A percentile compares a stretch with the other conserved stretches of the same genome.
phyloP scores from a whole-genome alignment of 2,888 invertebrate genomes.

The Dasypogon diadema region DNA sequence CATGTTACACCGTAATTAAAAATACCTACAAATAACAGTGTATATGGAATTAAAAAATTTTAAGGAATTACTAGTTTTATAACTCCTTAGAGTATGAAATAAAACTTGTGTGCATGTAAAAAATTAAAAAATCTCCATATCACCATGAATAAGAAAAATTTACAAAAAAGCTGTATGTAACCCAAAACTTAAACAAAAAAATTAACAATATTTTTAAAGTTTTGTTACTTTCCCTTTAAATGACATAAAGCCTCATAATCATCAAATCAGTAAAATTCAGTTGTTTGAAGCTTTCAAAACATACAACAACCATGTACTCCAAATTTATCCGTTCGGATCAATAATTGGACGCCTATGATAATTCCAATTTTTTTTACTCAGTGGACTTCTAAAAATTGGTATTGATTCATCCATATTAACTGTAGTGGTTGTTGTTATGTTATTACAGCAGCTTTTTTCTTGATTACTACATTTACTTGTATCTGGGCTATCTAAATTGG shows the following conservation, averaged over 20 bases:
- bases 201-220: not conserved
- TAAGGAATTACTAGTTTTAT: too few species aligned
- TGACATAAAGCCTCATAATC: slow-evolving; percentile 29
- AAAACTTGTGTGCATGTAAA: too few species aligned
- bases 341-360: slow-evolving; percentile 65
- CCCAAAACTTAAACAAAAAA: too few species aligned
- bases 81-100: too few species aligned
- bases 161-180: too few species aligned
- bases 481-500: slow-evolving; percentile 55
- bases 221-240: not conserved
- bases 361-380: slow-evolving; percentile 26
- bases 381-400: slow-evolving; percentile 14
- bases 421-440: slow-evolving; percentile 42
- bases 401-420: slow-evolving; percentile 47
- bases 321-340: slow-evolving; percentile 66
- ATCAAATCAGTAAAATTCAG: slow-evolving; percentile 1
- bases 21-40: too few species aligned
- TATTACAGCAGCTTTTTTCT: slow-evolving; percentile 10
- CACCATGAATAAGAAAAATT: not conserved
- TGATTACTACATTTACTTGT: slow-evolving; percentile 34
- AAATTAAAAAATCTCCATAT: slow-evolving; percentile 30
- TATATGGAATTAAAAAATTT: too few species aligned
- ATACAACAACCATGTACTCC: not conserved
- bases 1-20: too few species aligned
- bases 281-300: slow-evolving; percentile 23